Evolutionary conservation across 1,140 invertebrate species (phyloP), one percentile per base, ranked within the genome.

Genomic region (Heterodera schachtii): DNA sequence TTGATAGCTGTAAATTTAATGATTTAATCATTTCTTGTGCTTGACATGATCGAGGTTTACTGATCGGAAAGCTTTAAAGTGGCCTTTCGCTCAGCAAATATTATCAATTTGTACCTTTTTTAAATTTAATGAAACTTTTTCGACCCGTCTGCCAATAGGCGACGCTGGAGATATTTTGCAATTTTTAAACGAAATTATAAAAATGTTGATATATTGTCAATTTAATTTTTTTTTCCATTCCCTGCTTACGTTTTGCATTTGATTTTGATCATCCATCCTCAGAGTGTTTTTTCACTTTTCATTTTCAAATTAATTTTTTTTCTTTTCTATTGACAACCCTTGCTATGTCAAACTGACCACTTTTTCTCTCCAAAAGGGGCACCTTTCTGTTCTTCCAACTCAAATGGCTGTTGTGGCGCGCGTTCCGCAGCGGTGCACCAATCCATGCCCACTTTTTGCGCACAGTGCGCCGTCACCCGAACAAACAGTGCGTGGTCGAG

Each of bases 401-500:
- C 41, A 85, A 85, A 70, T 78, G 52, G 75, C 43, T 70, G 52
- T 78, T 85, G 74, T 70, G 73, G 41, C 69, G 52, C 9, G 84
- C 84, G 16, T 75, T 84, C 19, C 47, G 57, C 3, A 21, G 74
- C 60, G 75, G 85, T 46, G 57, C 49, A 44, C 84, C 84, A 31
- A 11, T 85, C 41, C 85, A 85, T 52, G 47, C 70, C 41, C 44
- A 73, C 44, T 86, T 85, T 66, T 60, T 86, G 52, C 49, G 82
- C n/a, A 41, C n/a, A 49, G 84, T 85, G 11, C 64, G 74, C 21
- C 31, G 31, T 9, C 79, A 84, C 11, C 84, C 84, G 3, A 43
- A 82, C 43, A 85, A 85, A 47, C 79, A 86, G 66, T 85, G 84
- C 64, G 73, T 85, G 57, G 82, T 84, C 16, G 85, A 85, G 71